Base-by-base conservation (phyloP, 2,797 vertebrate species). In the Etheostoma perlongum region DNA sequence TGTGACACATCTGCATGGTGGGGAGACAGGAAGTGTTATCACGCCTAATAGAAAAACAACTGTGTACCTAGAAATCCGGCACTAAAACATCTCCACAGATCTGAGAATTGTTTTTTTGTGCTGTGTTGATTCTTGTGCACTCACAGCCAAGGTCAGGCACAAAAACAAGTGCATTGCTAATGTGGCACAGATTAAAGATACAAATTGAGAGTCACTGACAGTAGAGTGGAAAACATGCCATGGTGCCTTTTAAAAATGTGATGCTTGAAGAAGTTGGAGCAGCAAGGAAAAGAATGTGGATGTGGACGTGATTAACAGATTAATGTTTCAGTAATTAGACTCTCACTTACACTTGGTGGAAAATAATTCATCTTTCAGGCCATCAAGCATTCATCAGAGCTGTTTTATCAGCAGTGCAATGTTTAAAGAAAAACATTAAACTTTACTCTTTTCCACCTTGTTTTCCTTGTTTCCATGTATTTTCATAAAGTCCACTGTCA, bases 11-110 rank as follows among this genome's bases (percentile, higher is more conserved):
- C 67, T 74, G 68, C 67, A 80, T 76, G 72, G 51, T 74, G 21
- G 27, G 23, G 42, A 74, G 67, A 58, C 44, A 68, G 65, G 19
- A 67, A 49, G 76, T 70, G 18, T 55, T 81, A 83, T 87, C 74
- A 71, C 48, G 58, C 53, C 51, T 70, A 55, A 66, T n/a, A 42
- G 74, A 81, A 78, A 84, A 83, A 53, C 65, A 76, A 58, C 62
- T 53, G 33, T 75, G 48, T 52, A 47, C 49, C 51, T 6, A 47
- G 57, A 78, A 73, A 65, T 54, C 15, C 33, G 49, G 42, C 72
- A 25, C 23, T 23, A 52, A 58, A 72, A 30, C 9, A 3, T 12
- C 49, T 19, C 27, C 46, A 76, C 59, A 69, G 54, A 57, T 27
- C 64, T 27, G 36, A 65, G 47, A 18, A 13, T 51, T 58, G 47